Evolutionary conservation across 2,113 vertebrate species (phyloP).

Genomic region (Pterocles gutturalis): DNA sequence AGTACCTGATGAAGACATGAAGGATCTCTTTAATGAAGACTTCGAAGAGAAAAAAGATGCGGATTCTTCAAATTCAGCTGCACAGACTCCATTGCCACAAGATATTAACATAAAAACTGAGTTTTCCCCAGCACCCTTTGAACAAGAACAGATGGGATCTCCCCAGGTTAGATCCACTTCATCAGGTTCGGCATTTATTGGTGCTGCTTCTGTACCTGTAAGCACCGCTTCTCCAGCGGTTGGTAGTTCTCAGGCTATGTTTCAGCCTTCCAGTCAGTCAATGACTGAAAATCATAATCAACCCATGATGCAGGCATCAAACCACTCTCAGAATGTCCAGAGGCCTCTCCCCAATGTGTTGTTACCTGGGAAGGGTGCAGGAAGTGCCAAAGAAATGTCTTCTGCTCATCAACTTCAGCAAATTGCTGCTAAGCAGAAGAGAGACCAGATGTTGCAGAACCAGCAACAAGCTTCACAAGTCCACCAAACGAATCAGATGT

Average conservation of each 20-base stretch:
- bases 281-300: constrained; percentile 74
- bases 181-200: constrained; percentile 85
- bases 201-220: constrained; percentile 81
- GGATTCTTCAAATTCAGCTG: constrained; percentile 81
- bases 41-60: constrained; percentile 95
- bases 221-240: constrained; percentile 82
- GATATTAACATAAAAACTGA: constrained; percentile 91
- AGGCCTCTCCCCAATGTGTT: constrained; percentile 80
- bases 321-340: constrained; percentile 79
- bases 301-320: constrained; percentile 76
- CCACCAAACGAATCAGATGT: constrained; percentile 81
- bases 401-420: constrained; percentile 90
- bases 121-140: constrained; percentile 89
- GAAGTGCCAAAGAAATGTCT: constrained; percentile 88
- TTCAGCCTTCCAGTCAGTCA: constrained; percentile 75
- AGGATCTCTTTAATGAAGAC: constrained; percentile 95
- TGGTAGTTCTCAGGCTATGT: constrained; percentile 78
- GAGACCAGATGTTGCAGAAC: constrained; percentile 83
- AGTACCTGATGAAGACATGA: constrained; percentile 94
- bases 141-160: constrained; percentile 89
- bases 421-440: constrained; percentile 86
- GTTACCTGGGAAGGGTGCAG: constrained; percentile 86
- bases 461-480: constrained; percentile 78
- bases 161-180: constrained; percentile 87
- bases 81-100: constrained; percentile 78